Base-by-base conservation (phyloP, 2,113 vertebrate genomes). In the Ibidorhyncha struthersii region DNA sequence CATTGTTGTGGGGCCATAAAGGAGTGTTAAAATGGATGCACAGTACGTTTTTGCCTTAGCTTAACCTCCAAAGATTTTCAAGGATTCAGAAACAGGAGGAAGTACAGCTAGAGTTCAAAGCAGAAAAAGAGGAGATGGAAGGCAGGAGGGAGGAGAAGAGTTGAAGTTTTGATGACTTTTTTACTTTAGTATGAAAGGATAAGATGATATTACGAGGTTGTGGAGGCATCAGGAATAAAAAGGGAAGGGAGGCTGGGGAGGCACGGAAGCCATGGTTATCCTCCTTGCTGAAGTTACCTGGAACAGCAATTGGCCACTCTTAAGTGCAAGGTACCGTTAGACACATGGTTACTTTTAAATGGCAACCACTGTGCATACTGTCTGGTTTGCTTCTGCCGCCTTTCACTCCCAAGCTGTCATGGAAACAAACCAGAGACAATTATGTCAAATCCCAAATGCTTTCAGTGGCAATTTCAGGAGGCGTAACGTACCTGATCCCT, bases 241-340 rank as follows among this genome's bases (percentile, higher is more conserved):
- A 41, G 2, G 14, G 12, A 50, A 50, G 23, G 38, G 40, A 34
- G 50, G 34, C 38, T 21, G 22, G 10, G 30, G 30, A 52, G 18
- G 34, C 20, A 22, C 3, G 17, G 36, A 27, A 41, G 38, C 61
- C 6, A 4, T 0, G 1, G 30, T n/a, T 50, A 6, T 32, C 21
- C 21, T 84, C 18, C 17, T 3, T 0, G 1, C 27, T 52, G 20
- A 61, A 72, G 34, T 25, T 21, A 23, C 21, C 30, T 45, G 6
- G 47, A 52, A 18, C 5, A 34, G 43, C 40, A 93, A 43, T 61
- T 0, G 7, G 67, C 14, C 63, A 14, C 16, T 21, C 3, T 25
- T 25, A 61, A 55, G 56, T 14, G 16, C 50, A 38, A 70, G 58
- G 49, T n/a, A 29, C 36, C n/a, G 2, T 62, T n/a, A 53, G 56